A percentile compares a stretch with the other conserved stretches of the same genome.
Conservation (phyloP, 2,797 vertebrate genomes). For the Sarcoramphus papa region DNA sequence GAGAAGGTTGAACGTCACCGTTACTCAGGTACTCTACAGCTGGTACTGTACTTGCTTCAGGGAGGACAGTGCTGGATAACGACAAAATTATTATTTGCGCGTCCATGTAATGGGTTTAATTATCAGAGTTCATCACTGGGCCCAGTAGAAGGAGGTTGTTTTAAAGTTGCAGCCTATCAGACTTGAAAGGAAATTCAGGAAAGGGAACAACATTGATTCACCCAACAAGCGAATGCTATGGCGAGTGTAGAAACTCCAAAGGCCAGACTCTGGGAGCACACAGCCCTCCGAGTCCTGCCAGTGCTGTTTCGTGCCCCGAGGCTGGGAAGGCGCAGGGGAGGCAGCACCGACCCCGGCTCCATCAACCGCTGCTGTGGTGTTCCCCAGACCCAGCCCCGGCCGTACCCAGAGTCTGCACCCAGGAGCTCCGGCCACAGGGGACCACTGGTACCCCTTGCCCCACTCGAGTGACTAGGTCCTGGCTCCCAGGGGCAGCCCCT, state of each 20-base stretch:
- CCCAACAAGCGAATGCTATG: neutral
- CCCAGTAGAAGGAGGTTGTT: neutral
- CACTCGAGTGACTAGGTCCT: accelerated
- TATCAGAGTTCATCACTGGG: neutral
- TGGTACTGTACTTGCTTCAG: neutral
- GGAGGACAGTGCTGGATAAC: neutral
- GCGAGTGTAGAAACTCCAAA: accelerated
- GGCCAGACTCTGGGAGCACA: neutral
- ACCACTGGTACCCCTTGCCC: no score
- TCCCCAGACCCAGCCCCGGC: neutral
- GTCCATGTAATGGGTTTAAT: neutral
- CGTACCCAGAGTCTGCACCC: accelerated
- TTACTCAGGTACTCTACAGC: neutral
- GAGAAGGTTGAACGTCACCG: neutral
- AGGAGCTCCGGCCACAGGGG: no score
- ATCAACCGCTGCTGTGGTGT: accelerated
- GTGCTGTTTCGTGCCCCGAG: neutral
- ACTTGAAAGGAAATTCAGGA: neutral
- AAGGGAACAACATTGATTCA: neutral
- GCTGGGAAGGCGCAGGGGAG: neutral
- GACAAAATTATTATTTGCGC: neutral
- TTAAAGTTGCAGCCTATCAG: neutral
- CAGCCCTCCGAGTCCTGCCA: accelerated
- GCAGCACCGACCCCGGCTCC: neutral
- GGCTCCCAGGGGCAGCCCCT: neutral